phyloP scores from a whole-genome alignment of 2,888 invertebrate genomes.

The Lasioglossum lativentre region DNA sequence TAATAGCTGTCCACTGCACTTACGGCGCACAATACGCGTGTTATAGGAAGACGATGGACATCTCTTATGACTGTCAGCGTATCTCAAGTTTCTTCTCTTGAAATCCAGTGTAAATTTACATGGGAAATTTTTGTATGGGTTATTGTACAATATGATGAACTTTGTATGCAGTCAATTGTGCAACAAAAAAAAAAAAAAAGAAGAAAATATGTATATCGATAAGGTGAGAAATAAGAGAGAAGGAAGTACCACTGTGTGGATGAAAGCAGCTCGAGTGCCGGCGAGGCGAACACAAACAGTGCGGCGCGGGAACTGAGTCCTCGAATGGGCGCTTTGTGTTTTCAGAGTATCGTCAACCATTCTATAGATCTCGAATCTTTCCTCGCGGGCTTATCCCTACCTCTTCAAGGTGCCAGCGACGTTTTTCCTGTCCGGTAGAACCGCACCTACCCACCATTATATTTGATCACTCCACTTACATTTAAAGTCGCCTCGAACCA shows the following conservation, averaged over 20 bases:
- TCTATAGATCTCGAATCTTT: conserved; percentile 64
- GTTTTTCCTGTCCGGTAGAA: conserved; percentile 42
- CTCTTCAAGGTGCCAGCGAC: conserved; percentile 26
- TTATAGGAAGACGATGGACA: not conserved
- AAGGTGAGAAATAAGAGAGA: conserved; percentile 16
- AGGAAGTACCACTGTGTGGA: conserved; percentile 24
- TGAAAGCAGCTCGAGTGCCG: conserved; percentile 53
- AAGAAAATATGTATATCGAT: not conserved
- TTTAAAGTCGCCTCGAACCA: conserved; percentile 15
- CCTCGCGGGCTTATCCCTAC: conserved; percentile 62
- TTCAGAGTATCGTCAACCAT: conserved; percentile 68
- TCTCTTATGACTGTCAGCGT: not conserved
- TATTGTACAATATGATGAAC: not conserved
- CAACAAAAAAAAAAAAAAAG: not conserved
- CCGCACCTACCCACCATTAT: conserved; percentile 27
- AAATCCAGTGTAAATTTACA: not conserved
- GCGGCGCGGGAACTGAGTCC: conserved; percentile 78
- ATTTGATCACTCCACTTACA: conserved; percentile 21
- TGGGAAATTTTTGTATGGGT: too few relatives aligned
- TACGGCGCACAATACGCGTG: not conserved
- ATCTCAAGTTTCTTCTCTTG: not conserved
- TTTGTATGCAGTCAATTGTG: not conserved
- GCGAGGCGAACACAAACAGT: conserved; percentile 74
- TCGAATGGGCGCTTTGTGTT: conserved; percentile 62
- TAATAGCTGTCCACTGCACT: not conserved